A percentile compares a stretch with the other conserved stretches of the same genome.
phyloP scores from a whole-genome alignment of 2,113 vertebrate genomes.

The Eulemur macaco region DNA sequence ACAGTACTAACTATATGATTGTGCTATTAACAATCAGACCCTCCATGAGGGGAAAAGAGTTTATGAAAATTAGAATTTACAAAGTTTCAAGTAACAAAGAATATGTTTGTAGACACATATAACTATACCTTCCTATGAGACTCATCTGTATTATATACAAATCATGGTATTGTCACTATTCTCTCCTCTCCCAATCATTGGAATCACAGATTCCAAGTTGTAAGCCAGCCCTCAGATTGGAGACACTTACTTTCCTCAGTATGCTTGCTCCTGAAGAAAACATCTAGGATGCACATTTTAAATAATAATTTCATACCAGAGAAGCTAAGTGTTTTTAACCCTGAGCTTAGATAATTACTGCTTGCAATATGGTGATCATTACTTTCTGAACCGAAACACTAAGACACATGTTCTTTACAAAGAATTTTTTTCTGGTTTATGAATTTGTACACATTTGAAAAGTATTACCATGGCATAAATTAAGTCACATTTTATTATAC shows the following conservation, averaged over 20 bases:
- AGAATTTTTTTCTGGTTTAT: constrained; percentile 36
- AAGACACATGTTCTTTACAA: neutral
- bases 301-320: neutral
- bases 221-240: neutral
- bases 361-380: neutral
- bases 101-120: neutral
- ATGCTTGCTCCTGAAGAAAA: neutral
- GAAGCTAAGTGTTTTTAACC: neutral
- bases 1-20: neutral
- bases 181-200: neutral
- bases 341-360: neutral
- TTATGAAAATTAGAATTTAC: neutral
- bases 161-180: neutral
- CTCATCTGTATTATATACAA: neutral
- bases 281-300: neutral
- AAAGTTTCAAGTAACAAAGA: neutral
- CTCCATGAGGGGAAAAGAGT: neutral
- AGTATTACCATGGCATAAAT: constrained; percentile 35
- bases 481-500: neutral
- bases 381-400: neutral
- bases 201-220: neutral
- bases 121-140: neutral
- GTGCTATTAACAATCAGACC: neutral
- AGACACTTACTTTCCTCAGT: neutral
- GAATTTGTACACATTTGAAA: constrained; percentile 40